Conservation (phyloP, 2,797 vertebrate species). For the Darevskia mixta region DNA sequence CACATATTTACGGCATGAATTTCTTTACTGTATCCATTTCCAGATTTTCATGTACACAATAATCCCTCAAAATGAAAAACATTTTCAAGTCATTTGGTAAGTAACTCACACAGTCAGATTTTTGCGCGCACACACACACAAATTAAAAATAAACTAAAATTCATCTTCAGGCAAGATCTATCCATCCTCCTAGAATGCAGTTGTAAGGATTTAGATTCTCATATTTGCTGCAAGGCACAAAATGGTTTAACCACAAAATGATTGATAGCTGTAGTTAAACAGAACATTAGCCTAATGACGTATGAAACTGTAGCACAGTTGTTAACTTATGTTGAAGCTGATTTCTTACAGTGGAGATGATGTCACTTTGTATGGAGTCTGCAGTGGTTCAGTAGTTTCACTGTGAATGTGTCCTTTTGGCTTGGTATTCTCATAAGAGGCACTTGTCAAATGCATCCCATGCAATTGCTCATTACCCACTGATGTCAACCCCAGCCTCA, state of each 20-base stretch:
- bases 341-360: slow-evolving; percentile 36
- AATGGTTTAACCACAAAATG: slow-evolving; percentile 71
- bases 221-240: slow-evolving; percentile 65
- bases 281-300: slow-evolving; percentile 71
- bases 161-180: accelerated
- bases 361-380: slow-evolving; percentile 10
- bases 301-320: slow-evolving; percentile 58
- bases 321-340: slow-evolving; percentile 55
- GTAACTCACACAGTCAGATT: background rate
- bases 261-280: slow-evolving; percentile 70
- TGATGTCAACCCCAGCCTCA: accelerated
- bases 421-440: slow-evolving; percentile 36
- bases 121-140: background rate
- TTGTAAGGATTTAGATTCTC: slow-evolving; percentile 41
- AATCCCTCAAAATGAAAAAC: background rate
- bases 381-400: background rate
- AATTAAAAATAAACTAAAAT: background rate
- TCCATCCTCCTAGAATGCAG: background rate
- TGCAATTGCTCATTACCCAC: accelerated
- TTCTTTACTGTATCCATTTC: background rate
- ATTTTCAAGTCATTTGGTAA: background rate
- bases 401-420: slow-evolving; percentile 24
- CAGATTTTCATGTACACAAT: background rate
- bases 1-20: background rate
- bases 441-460: background rate